phyloP scores from a whole-genome alignment of 2,797 vertebrate species.

The Sebastes itinus region DNA sequence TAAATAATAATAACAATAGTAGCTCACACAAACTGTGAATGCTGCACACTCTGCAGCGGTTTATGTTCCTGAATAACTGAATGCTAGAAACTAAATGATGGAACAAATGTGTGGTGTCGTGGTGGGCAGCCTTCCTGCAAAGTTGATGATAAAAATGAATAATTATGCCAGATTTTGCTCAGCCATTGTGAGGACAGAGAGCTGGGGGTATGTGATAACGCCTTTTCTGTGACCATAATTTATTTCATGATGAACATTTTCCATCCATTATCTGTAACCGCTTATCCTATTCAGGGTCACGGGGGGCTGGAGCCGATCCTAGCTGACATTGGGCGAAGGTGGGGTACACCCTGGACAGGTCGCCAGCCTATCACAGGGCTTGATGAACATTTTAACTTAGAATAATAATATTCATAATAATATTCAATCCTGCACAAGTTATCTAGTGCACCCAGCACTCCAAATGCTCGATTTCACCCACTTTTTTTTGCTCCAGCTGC shows the following conservation, averaged over 20 bases:
- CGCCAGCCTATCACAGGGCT: no score
- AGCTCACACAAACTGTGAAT: not conserved
- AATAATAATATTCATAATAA: not conserved
- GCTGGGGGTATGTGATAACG: conserved; percentile 4
- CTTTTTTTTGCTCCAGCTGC: conserved; percentile 5
- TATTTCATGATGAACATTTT: not conserved
- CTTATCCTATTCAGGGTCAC: no score
- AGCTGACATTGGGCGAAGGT: no score
- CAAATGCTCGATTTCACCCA: conserved; percentile 1
- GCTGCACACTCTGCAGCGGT: not conserved
- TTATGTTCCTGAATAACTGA: not conserved
- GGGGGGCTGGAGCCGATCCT: no score
- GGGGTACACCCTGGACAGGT: no score
- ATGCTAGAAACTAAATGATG: not conserved
- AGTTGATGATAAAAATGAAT: not conserved
- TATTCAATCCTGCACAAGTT: not conserved
- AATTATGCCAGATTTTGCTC: not conserved
- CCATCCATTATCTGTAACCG: no score
- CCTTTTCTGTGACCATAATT: not conserved
- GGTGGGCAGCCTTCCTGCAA: not conserved
- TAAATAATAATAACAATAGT: not conserved
- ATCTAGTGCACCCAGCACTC: not conserved
- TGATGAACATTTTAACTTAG: not conserved
- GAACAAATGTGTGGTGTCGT: not conserved
- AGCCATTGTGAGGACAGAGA: not conserved